Conservation (phyloP, 1,140 invertebrate species). For the Akabosia matsudoensis region DNA sequence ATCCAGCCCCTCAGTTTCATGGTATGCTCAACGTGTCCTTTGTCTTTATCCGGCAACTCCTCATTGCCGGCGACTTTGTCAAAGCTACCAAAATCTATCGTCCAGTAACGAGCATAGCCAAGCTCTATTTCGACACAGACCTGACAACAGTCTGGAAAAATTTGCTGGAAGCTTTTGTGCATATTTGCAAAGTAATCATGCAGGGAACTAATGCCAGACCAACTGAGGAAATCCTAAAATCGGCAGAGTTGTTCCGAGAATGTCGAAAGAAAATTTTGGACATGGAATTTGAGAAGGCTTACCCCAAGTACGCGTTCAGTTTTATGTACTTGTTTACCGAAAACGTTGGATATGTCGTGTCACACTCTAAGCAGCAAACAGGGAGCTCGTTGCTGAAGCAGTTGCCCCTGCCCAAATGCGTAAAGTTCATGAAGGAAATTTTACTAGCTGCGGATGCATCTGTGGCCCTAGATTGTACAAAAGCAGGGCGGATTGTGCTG, state of each 20-base stretch:
- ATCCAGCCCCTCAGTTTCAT: background rate
- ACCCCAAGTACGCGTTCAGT: background rate
- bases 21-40: background rate
- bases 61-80: background rate
- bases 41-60: background rate
- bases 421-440: conserved; percentile 17
- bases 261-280: conserved; percentile 5
- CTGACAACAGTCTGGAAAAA: background rate
- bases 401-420: background rate
- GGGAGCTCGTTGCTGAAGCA: background rate
- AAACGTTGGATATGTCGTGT: background rate
- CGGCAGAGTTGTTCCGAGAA: background rate
- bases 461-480: background rate
- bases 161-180: background rate
- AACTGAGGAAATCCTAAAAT: background rate
- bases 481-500: background rate
- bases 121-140: background rate
- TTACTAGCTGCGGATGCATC: background rate
- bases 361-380: background rate
- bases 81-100: background rate
- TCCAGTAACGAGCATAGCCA: background rate
- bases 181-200: background rate
- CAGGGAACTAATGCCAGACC: background rate
- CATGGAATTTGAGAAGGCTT: background rate
- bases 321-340: conserved; percentile 2